Percentiles rank a stretch among this genome's conserved stretches.
Evolutionary conservation across 2,888 invertebrate genomes (phyloP).

Genomic region (Orchesellides sinensis): DNA sequence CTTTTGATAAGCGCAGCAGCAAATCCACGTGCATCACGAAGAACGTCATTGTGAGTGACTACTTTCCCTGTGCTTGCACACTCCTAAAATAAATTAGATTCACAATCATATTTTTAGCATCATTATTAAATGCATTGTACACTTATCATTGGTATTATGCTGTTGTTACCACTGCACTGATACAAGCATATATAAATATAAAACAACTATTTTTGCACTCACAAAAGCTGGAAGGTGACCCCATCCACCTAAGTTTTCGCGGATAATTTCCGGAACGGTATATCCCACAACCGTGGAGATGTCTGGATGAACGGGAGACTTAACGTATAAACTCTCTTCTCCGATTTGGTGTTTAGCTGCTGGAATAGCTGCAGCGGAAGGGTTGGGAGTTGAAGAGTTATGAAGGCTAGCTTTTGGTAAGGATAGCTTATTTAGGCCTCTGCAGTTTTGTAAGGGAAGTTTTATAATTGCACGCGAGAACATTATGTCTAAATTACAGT

Average conservation of each 20-base stretch:
- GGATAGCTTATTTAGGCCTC: too few species aligned
- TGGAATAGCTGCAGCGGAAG: slow-evolving; percentile 26
- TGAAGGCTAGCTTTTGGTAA: background rate
- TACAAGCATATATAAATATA: background rate
- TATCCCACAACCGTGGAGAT: slow-evolving; percentile 55
- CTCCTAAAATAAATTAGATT: slow-evolving; percentile 58
- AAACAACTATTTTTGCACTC: slow-evolving; percentile 31
- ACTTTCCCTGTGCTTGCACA: slow-evolving; percentile 83
- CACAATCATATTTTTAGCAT: too few species aligned
- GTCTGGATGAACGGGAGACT: slow-evolving; percentile 42
- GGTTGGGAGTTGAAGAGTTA: slow-evolving; percentile 23
- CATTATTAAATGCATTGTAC: too few species aligned
- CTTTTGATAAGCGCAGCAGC: slow-evolving; percentile 80
- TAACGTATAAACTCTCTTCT: slow-evolving; percentile 60
- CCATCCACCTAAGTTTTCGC: slow-evolving; percentile 59
- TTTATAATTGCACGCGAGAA: background rate
- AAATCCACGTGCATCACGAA: slow-evolving; percentile 77
- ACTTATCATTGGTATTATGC: too few species aligned
- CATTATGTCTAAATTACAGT: background rate
- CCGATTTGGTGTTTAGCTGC: slow-evolving; percentile 12
- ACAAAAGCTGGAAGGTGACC: slow-evolving; percentile 70
- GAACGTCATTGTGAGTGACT: slow-evolving; percentile 82
- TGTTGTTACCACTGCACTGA: too few species aligned
- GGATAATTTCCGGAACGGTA: slow-evolving; percentile 68
- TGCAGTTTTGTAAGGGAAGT: background rate